A percentile compares a stretch with the other conserved stretches of the same genome.
Conservation (phyloP, 2,113 vertebrate genomes). For the Plecotus auritus region DNA sequence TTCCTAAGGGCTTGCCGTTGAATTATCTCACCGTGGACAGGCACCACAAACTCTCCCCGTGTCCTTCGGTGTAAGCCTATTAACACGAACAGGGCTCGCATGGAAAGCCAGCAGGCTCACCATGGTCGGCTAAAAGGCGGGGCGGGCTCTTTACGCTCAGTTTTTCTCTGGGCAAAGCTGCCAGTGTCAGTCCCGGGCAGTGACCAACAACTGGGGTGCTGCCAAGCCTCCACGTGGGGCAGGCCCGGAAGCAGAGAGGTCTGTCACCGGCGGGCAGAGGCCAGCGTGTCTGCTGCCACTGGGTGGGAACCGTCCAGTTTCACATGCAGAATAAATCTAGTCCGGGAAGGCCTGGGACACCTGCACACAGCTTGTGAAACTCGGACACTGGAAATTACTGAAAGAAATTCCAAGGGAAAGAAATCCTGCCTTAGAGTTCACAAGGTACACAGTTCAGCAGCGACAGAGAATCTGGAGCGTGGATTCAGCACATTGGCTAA, state of each 20-base stretch:
- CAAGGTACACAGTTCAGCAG: not conserved
- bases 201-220: not conserved
- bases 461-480: not conserved
- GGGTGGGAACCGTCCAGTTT: not conserved
- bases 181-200: not conserved
- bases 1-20: not conserved
- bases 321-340: not conserved
- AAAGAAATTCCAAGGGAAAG: constrained; percentile 45
- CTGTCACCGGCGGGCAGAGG: not conserved
- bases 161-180: not conserved
- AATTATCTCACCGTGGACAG: not conserved
- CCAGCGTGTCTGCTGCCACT: not conserved
- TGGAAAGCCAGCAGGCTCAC: not conserved
- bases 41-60: not conserved
- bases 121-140: not conserved
- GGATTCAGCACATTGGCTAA: not conserved
- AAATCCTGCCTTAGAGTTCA: not conserved
- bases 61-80: not conserved
- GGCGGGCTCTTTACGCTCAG: not conserved
- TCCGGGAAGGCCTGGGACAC: not conserved
- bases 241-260: not conserved
- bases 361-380: not conserved
- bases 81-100: not conserved
- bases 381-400: not conserved
- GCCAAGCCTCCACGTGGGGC: not conserved